Conservation (phyloP, 2,888 invertebrate genomes). For the Macropis europaea region DNA sequence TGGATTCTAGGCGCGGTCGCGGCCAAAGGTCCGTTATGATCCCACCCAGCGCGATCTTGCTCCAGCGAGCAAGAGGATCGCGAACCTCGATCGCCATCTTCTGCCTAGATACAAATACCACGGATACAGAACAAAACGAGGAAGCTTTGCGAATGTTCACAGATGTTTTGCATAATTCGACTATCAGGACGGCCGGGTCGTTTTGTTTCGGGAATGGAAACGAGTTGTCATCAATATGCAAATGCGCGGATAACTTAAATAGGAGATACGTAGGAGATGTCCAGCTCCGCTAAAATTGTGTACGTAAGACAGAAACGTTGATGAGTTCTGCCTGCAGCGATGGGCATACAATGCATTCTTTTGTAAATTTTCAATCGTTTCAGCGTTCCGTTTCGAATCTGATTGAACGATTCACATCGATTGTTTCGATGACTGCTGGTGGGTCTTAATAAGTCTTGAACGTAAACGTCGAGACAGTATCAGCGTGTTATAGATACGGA, state of each 20-base stretch:
- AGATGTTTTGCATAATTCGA: background rate
- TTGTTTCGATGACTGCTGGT: no score
- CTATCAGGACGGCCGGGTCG: no score
- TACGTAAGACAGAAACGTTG: no score
- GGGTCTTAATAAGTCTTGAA: no score
- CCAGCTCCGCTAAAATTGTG: no score
- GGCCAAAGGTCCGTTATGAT: slow-evolving; percentile 70
- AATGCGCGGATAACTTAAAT: background rate
- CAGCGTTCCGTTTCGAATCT: no score
- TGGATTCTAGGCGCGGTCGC: slow-evolving; percentile 74
- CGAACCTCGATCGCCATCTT: slow-evolving; percentile 19
- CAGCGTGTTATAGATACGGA: no score
- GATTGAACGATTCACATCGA: no score
- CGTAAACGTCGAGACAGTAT: no score
- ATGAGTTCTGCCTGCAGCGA: no score
- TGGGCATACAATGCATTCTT: no score
- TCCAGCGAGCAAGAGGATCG: slow-evolving; percentile 53
- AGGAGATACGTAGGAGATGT: background rate
- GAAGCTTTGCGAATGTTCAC: background rate
- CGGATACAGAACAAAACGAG: background rate
- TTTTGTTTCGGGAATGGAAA: background rate
- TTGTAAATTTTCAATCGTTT: no score
- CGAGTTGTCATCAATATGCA: background rate
- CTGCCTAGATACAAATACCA: background rate
- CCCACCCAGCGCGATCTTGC: slow-evolving; percentile 62